Base-by-base conservation (phyloP, 2,113 vertebrate species). In the Condylura cristata region DNA sequence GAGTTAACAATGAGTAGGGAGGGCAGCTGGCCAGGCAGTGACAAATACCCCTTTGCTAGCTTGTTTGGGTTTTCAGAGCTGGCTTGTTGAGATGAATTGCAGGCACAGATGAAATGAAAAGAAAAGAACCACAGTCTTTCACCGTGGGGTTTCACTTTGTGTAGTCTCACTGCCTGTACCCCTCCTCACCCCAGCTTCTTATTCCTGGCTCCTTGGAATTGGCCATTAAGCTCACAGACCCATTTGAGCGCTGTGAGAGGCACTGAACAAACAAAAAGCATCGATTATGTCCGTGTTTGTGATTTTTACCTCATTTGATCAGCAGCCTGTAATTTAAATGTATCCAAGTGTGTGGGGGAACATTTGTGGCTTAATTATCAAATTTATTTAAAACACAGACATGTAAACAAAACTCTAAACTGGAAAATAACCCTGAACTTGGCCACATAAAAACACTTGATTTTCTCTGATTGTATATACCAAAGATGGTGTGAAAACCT, bases 271-370 rank as follows among this genome's bases (percentile, higher is more conserved):
- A 83, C 86, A 89, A 93, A 94, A 91, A 81, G 16, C 41, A 60
- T 80, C 32, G 6, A 75, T 88, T 80, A 44, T 44, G 75, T 34
- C 46, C 20, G 3, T 44, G n/a, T 80, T 81, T 48, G 81, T 90
- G 66, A 84, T 94, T 89, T 89, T 95, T 81, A 80, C 53, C 89
- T 79, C 70, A 28, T 92, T 95, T 90, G 81, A 96, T 91, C 74
- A 41, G 76, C 86, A 89, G 86, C 56, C 86, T 92, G 68, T 88
- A 92, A 93, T 96, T 96, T 95, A 66, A 92, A 88, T 93, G 88
- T 14, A 83, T 61, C 61, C 89, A 87, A 95, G 61, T 78, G 93
- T 80, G 48, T 61, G 76, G 78, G 78, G 78, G 94, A 85, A 90
- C 78, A 75, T 85, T 89, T 76, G 86, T 61, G 39, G 72, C 61